phyloP scores from a whole-genome alignment of 1,140 invertebrate species.

The Caenorhabditis remanei region DNA sequence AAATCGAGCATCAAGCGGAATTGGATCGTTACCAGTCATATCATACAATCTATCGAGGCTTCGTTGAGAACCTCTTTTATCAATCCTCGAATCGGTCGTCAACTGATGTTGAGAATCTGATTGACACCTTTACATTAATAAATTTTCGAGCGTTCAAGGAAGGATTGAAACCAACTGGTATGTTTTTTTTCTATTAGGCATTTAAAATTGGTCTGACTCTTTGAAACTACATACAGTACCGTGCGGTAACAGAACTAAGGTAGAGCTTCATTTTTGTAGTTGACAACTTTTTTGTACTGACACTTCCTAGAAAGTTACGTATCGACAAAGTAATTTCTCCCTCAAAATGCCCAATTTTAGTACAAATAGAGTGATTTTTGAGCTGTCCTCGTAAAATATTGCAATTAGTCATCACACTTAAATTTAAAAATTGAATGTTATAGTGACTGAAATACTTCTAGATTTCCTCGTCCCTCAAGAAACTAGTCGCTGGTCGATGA shows the following conservation, averaged over 20 bases:
- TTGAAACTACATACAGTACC: too few relatives aligned
- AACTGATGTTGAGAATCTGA: conserved; percentile 16
- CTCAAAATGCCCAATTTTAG: too few relatives aligned
- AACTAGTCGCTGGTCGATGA: conserved; percentile 33
- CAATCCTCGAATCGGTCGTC: conserved; percentile 3
- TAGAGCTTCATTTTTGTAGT: too few relatives aligned
- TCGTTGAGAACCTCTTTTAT: conserved; percentile 15
- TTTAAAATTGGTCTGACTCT: too few relatives aligned
- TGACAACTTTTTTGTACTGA: too few relatives aligned
- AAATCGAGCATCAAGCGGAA: conserved; percentile 46
- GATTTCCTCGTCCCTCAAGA: conserved; percentile 30
- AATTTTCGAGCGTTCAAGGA: conserved; percentile 50
- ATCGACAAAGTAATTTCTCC: too few relatives aligned
- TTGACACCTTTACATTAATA: conserved; percentile 15
- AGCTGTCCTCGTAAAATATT: too few relatives aligned
- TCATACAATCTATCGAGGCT: conserved; percentile 15
- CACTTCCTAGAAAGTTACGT: too few relatives aligned
- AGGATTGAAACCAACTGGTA: conserved; percentile 24
- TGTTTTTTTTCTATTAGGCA: not conserved
- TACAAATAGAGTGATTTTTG: too few relatives aligned
- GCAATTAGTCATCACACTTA: too few relatives aligned
- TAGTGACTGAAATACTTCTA: not conserved
- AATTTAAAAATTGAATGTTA: not conserved
- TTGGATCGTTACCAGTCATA: conserved; percentile 38
- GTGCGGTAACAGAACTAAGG: too few relatives aligned